Conservation (phyloP, 2,113 vertebrate genomes). For the Carassius carassius region DNA sequence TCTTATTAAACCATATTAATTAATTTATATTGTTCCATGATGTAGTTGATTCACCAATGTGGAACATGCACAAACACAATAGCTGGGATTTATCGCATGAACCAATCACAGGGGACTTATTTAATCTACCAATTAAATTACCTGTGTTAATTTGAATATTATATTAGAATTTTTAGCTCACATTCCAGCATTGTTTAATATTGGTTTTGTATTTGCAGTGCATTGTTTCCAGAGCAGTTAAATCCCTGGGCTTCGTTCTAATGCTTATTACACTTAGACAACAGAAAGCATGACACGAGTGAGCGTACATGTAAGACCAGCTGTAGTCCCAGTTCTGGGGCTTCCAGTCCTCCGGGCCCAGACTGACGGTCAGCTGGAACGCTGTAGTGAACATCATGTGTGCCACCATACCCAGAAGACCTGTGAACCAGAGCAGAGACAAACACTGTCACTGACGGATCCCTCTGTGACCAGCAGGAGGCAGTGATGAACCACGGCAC, state of each 20-base stretch:
- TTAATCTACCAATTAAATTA: no score
- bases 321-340: constrained; percentile 97
- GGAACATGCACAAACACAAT: no score
- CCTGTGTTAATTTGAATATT: no score
- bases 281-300: background rate
- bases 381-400: constrained; percentile 99
- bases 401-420: constrained; percentile 95
- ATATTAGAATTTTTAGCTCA: no score
- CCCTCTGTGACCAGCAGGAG: constrained; percentile 62
- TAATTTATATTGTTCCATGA: no score
- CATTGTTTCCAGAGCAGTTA: background rate
- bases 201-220: no score
- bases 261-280: background rate
- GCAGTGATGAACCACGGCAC: constrained; percentile 49
- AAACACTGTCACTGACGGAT: background rate
- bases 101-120: no score
- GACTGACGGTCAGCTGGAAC: constrained; percentile 95
- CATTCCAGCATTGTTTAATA: no score
- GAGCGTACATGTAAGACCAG: constrained; percentile 93
- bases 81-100: no score
- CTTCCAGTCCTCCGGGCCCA: constrained; percentile 97
- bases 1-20: no score
- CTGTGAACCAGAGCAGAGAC: constrained; percentile 66
- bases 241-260: background rate
- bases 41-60: no score